Percentiles rank a stretch among this genome's conserved stretches.
Conservation (phyloP, 2,113 vertebrate genomes). For the Xiphophorus couchianus region DNA sequence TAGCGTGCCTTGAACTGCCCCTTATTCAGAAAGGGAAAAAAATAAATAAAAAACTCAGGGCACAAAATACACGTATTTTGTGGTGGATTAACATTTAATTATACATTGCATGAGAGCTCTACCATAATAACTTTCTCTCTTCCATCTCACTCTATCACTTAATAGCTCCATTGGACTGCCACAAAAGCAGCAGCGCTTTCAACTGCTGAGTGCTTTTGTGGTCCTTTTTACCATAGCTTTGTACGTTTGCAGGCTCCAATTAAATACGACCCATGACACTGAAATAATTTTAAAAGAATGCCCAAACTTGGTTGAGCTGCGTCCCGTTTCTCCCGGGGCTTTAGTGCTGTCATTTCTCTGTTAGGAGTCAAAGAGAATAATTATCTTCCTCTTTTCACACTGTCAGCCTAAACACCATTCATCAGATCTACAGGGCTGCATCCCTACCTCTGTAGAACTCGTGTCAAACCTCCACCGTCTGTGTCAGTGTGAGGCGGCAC, state of each 20-base stretch:
- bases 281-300: conserved; percentile 20
- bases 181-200: conserved; percentile 28
- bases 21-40: conserved; percentile 4
- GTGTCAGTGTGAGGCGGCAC: background rate
- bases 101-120: conserved; percentile 42
- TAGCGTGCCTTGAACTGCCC: conserved; percentile 1
- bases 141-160: conserved; percentile 26
- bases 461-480: conserved; percentile 11
- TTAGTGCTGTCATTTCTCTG: conserved; percentile 2
- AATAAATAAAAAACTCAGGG: conserved; percentile 7
- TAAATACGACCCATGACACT: conserved; percentile 28
- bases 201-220: conserved; percentile 7
- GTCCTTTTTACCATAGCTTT: background rate
- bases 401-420: conserved; percentile 13
- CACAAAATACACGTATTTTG: conserved; percentile 11
- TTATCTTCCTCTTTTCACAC: background rate
- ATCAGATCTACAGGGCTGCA: conserved; percentile 10
- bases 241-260: conserved; percentile 15
- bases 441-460: conserved; percentile 28
- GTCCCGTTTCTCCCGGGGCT: conserved; percentile 1
- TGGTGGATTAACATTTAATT: conserved; percentile 57
- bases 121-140: conserved; percentile 28
- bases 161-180: conserved; percentile 19
- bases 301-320: background rate
- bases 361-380: conserved; percentile 6